phyloP scores from a whole-genome alignment of 2,797 vertebrate species.

The Xiphorhynchus erythropygius region DNA sequence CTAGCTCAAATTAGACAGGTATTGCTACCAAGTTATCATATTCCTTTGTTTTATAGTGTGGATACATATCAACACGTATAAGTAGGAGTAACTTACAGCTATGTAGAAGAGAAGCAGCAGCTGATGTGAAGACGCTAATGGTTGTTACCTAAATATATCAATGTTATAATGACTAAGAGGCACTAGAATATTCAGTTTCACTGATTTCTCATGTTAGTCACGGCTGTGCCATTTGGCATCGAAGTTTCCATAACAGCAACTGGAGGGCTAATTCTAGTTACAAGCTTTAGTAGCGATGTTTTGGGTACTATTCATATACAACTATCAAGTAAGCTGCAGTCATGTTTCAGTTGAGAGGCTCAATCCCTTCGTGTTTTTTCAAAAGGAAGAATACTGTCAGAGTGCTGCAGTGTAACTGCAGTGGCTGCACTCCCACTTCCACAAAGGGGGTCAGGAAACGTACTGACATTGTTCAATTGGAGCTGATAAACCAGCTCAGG shows the following conservation, averaged over 20 bases:
- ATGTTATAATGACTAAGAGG: not conserved
- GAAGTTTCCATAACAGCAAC: not conserved
- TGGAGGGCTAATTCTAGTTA: not conserved
- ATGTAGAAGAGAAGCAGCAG: not conserved
- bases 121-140: not conserved
- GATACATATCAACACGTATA: not conserved
- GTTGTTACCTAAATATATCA: not conserved
- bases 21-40: not conserved
- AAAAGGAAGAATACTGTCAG: not conserved
- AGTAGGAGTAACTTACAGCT: not conserved
- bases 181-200: not conserved
- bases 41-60: not conserved
- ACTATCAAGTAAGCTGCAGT: not conserved
- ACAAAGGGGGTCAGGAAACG: not conserved
- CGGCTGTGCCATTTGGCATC: not conserved
- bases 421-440: not conserved
- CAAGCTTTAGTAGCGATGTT: not conserved
- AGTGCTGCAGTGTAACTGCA: not conserved
- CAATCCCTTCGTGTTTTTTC: not conserved
- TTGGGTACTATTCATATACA: not conserved
- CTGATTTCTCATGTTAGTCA: not conserved
- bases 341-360: not conserved
- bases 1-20: not conserved
- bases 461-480: not conserved
- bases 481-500: not conserved